Evolutionary conservation across 2,888 invertebrate genomes (phyloP).

Genomic region (Nemoura dubitans): DNA sequence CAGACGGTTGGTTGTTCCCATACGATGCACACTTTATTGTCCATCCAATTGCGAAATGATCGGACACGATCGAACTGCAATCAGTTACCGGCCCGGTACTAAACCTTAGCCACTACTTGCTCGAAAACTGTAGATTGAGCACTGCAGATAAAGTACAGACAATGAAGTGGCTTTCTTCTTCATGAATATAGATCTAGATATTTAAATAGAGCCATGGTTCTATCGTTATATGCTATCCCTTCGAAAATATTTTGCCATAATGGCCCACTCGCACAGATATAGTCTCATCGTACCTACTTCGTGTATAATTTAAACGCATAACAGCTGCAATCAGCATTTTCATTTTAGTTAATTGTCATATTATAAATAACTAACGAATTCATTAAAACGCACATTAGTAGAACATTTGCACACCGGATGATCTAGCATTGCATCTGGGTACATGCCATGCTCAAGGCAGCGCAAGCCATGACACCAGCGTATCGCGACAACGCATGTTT

Average conservation of each 20-base stretch:
- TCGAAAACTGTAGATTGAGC: not conserved
- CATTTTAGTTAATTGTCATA: not conserved
- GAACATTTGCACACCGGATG: not conserved
- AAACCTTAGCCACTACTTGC: not conserved
- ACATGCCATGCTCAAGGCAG: not conserved
- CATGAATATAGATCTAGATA: conserved; percentile 1
- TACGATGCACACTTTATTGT: not conserved
- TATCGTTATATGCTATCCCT: not conserved
- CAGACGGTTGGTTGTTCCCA: not conserved
- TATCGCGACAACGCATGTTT: not conserved
- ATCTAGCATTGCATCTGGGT: not conserved
- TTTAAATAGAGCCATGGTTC: not conserved
- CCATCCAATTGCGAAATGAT: not conserved
- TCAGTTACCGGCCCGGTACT: not conserved
- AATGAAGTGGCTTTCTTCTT: not conserved
- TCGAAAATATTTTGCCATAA: not conserved
- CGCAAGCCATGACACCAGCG: not conserved
- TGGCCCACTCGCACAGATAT: not conserved
- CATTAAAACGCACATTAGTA: not conserved
- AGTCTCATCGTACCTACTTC: too few relatives aligned
- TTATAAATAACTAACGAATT: not conserved
- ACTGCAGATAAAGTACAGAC: not conserved
- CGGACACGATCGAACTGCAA: not conserved
- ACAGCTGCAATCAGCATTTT: not conserved
- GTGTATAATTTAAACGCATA: not conserved